Percentiles rank a stretch among this genome's conserved stretches.
These are phyloP conservation scores for Dreissena polymorpha DNA, from an alignment of 1,140 invertebrate genomes.

Conservation along the genomic window DNA sequence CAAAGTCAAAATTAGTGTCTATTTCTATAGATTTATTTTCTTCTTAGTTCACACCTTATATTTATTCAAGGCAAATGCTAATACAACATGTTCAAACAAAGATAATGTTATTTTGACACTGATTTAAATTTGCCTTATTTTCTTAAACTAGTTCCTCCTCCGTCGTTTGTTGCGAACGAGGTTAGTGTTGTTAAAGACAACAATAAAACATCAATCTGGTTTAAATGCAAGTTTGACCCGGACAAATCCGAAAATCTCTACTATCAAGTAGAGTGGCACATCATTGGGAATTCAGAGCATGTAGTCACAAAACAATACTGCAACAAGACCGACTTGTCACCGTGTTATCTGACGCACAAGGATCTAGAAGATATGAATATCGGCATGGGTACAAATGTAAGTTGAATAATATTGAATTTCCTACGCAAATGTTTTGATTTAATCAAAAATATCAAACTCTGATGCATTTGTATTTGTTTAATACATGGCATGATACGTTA, in stretches of 20 bases:
- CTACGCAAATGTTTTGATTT: no score
- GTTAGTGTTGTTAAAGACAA: background rate
- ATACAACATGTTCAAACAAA: no score
- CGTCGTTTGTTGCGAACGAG: background rate
- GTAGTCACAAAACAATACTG: slow-evolving; percentile 8
- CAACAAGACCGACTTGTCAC: background rate
- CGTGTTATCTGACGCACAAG: background rate
- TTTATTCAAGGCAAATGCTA: no score
- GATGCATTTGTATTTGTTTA: no score
- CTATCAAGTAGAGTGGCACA: slow-evolving; percentile 25
- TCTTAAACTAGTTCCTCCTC: slow-evolving; percentile 1
- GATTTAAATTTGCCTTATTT: no score
- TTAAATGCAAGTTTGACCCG: slow-evolving; percentile 24
- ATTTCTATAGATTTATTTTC: no score
- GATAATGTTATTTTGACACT: background rate
- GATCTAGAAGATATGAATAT: slow-evolving; percentile 13
- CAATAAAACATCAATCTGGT: background rate
- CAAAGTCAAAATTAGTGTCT: no score
- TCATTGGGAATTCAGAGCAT: background rate
- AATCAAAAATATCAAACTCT: no score
- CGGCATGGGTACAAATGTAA: slow-evolving; percentile 25
- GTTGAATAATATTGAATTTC: background rate
- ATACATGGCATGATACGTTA: no score
- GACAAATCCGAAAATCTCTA: background rate
- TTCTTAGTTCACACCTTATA: no score